Evolutionary conservation across 2,113 vertebrate species (phyloP).

Genomic region (Nycticorax nycticorax): DNA sequence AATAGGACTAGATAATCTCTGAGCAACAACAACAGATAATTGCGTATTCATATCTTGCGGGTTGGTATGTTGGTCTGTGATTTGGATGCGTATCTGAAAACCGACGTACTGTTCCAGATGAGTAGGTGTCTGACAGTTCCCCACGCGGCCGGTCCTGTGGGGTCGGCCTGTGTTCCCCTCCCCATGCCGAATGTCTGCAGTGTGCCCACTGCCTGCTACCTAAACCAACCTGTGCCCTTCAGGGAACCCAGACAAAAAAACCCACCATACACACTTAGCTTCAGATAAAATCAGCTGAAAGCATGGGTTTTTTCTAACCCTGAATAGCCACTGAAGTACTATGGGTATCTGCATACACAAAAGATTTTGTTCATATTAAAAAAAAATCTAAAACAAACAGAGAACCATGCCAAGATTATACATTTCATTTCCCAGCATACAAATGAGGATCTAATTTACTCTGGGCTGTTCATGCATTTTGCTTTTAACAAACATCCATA

Average conservation of each 20-base stretch:
- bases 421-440: conserved; percentile 60
- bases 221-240: neutral
- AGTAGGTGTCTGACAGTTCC: neutral
- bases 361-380: conserved; percentile 14
- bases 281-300: conserved; percentile 47
- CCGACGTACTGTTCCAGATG: neutral
- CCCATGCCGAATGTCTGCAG: neutral
- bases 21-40: neutral
- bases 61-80: accelerated
- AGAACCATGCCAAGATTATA: conserved; percentile 24
- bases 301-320: neutral
- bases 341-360: conserved; percentile 1
- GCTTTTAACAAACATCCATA: conserved; percentile 69
- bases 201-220: neutral
- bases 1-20: neutral
- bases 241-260: conserved; percentile 7
- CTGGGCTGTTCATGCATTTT: conserved; percentile 62
- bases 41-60: accelerated
- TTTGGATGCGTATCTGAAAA: neutral
- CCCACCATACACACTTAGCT: conserved; percentile 53
- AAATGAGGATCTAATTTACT: conserved; percentile 65
- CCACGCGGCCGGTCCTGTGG: no score
- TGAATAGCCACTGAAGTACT: neutral
- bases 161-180: no score
- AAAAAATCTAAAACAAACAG: conserved; percentile 53